phyloP scores from a whole-genome alignment of 2,797 vertebrate species.

The Nannoperca obscura region DNA sequence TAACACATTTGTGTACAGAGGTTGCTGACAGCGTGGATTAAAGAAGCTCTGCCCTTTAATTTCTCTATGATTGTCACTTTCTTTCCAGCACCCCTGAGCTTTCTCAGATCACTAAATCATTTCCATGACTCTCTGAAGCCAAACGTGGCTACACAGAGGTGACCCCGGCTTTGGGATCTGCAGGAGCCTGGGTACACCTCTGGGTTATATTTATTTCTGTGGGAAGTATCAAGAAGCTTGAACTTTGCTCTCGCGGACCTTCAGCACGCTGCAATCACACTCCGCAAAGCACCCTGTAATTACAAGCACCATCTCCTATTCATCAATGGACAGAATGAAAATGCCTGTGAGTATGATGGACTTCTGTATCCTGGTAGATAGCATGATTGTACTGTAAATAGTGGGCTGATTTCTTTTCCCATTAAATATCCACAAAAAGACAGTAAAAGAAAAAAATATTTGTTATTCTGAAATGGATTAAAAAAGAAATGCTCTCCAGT shows the following conservation, averaged over 20 bases:
- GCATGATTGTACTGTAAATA: slow-evolving; percentile 34
- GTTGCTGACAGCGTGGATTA: slow-evolving; percentile 43
- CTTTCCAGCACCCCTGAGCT: slow-evolving; percentile 36
- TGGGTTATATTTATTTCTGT: slow-evolving; percentile 75
- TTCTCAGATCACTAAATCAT: slow-evolving; percentile 57
- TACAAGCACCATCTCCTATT: slow-evolving; percentile 72
- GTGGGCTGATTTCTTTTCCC: slow-evolving; percentile 40
- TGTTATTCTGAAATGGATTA: slow-evolving; percentile 77
- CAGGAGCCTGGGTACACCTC: slow-evolving; percentile 51
- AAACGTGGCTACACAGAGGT: slow-evolving; percentile 55
- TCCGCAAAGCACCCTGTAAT: slow-evolving; percentile 71
- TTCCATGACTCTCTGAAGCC: slow-evolving; percentile 47
- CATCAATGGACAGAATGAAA: slow-evolving; percentile 66
- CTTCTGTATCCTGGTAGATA: slow-evolving; percentile 36
- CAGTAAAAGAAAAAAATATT: slow-evolving; percentile 76
- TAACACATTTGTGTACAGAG: slow-evolving; percentile 52
- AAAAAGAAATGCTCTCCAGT: slow-evolving; percentile 71
- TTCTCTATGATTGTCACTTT: slow-evolving; percentile 61
- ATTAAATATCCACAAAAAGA: slow-evolving; percentile 55
- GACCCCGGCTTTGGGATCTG: slow-evolving; percentile 45
- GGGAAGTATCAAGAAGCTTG: slow-evolving; percentile 72
- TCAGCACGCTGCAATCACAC: slow-evolving; percentile 64
- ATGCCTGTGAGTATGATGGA: slow-evolving; percentile 49
- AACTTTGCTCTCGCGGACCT: slow-evolving; percentile 71
- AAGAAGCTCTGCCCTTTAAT: slow-evolving; percentile 56